These are phyloP conservation scores for Xyrauchen texanus DNA, from an alignment of 2,113 vertebrate genomes.

Conservation along the genomic window DNA sequence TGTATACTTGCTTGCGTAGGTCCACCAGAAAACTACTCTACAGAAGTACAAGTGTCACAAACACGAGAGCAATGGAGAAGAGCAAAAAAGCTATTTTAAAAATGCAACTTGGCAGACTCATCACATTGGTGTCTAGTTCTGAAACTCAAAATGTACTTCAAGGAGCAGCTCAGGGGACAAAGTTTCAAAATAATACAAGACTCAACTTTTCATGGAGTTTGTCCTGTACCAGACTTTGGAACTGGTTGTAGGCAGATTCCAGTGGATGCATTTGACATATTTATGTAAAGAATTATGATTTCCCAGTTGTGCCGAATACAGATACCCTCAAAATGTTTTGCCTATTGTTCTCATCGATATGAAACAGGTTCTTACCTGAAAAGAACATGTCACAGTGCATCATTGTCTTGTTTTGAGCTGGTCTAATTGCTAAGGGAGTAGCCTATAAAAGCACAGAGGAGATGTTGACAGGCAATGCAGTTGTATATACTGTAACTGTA, in stretches of 20 bases:
- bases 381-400: conserved; percentile 51
- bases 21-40: no score
- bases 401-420: conserved; percentile 47
- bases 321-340: neutral
- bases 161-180: neutral
- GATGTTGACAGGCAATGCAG: no score
- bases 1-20: no score
- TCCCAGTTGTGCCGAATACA: neutral
- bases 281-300: neutral
- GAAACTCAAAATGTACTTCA: neutral
- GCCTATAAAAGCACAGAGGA: conserved; percentile 31
- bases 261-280: neutral
- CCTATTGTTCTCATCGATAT: neutral
- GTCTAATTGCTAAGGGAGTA: conserved; percentile 46
- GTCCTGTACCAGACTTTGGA: conserved; percentile 1
- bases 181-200: conserved; percentile 1
- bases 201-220: neutral
- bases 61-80: neutral
- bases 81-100: neutral
- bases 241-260: neutral
- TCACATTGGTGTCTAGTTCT: neutral
- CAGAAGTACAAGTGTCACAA: no score
- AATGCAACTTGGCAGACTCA: neutral
- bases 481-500: no score
- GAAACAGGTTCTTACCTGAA: conserved; percentile 47